A percentile compares a stretch with the other conserved stretches of the same genome.
These are phyloP conservation scores for Carapus acus DNA, from an alignment of 2,797 vertebrate species.

Conservation along the genomic window DNA sequence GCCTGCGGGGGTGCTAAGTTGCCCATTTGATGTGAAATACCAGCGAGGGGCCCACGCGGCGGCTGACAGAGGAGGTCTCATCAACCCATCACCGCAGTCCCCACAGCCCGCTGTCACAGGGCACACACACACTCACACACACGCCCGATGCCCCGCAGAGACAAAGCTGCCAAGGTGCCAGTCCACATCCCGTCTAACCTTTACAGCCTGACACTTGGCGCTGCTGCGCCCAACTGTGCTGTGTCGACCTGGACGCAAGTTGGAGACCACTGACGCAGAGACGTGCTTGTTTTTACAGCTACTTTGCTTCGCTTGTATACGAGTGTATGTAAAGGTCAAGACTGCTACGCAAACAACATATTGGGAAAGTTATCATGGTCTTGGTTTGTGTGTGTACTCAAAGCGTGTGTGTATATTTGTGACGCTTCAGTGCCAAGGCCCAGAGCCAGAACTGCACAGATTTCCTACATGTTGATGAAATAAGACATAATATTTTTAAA, in stretches of 20 bases:
- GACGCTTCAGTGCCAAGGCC: no score
- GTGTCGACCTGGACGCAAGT: conserved; percentile 24
- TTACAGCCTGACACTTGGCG: conserved; percentile 47
- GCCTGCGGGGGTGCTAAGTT: conserved; percentile 37
- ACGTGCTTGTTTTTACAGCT: background rate
- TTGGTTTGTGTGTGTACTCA: no score
- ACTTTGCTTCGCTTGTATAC: background rate
- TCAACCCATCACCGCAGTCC: conserved; percentile 34
- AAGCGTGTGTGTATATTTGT: no score
- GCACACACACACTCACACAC: conserved; percentile 38
- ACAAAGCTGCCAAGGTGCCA: conserved; percentile 57
- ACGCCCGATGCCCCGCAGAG: conserved; percentile 47
- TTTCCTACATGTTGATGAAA: no score
- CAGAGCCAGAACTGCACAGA: no score
- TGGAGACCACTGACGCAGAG: conserved; percentile 1
- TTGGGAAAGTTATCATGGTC: no score
- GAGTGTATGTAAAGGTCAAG: no score
- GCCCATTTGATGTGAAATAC: conserved; percentile 67
- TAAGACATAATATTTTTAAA: no score
- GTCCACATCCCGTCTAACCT: conserved; percentile 65
- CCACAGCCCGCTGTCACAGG: conserved; percentile 51
- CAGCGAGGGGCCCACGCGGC: conserved; percentile 55
- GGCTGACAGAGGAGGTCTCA: conserved; percentile 47
- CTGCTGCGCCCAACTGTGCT: conserved; percentile 20
- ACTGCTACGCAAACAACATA: no score